A percentile compares a stretch with the other conserved stretches of the same genome.
These are phyloP conservation scores for Punctoribates punctum DNA, from an alignment of 2,888 invertebrate species.

Conservation along the genomic window DNA sequence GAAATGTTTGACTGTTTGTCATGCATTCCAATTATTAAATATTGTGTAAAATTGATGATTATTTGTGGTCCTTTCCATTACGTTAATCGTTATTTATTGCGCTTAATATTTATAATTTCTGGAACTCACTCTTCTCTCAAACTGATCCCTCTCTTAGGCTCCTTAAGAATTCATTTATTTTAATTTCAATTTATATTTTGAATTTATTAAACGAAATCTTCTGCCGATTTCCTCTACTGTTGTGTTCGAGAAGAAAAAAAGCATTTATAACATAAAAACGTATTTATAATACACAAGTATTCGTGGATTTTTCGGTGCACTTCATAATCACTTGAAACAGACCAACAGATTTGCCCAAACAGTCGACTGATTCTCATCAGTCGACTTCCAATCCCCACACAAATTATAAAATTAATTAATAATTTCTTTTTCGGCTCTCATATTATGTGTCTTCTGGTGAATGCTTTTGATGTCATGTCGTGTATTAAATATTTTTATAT, in stretches of 20 bases:
- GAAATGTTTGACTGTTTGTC: slow-evolving; percentile 22
- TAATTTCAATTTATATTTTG: slow-evolving; percentile 35
- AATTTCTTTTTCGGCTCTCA: slow-evolving; percentile 23
- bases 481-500: not conserved
- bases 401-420: slow-evolving; percentile 19
- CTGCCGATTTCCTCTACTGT: not conserved
- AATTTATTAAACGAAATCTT: not conserved
- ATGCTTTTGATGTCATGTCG: slow-evolving; percentile 12
- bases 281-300: not conserved
- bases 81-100: slow-evolving; percentile 37
- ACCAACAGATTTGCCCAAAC: slow-evolving; percentile 12
- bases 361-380: not conserved
- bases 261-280: slow-evolving; percentile 11
- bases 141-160: not conserved
- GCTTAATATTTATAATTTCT: slow-evolving; percentile 36
- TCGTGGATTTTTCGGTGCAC: not conserved
- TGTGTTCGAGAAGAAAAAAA: not conserved
- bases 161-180: slow-evolving; percentile 15
- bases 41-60: slow-evolving; percentile 38
- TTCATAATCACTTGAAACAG: not conserved
- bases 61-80: slow-evolving; percentile 33
- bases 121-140: not conserved
- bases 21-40: slow-evolving; percentile 31
- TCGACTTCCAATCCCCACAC: not conserved
- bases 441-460: slow-evolving; percentile 26